Conservation (phyloP, 2,888 invertebrate genomes). For the Rhorus exstirpatorius region DNA sequence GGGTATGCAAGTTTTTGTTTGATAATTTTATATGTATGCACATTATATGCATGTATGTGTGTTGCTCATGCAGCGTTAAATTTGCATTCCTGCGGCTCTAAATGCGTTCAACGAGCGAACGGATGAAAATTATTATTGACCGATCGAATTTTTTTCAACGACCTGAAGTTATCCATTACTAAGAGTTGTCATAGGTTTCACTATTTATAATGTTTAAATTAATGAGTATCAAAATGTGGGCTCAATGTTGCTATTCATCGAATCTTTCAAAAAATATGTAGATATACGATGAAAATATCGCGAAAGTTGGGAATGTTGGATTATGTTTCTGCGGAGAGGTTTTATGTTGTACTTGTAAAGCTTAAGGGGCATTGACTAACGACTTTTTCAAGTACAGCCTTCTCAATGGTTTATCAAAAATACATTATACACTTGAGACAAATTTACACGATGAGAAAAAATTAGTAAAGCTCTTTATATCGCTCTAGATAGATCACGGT, state of each 20-base stretch:
- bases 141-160: conserved; percentile 13
- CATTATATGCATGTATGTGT: conserved; percentile 3
- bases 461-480: too few species aligned
- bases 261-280: not conserved
- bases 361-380: too few species aligned
- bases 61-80: conserved; percentile 1
- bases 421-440: too few species aligned
- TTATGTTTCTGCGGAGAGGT: not conserved
- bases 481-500: too few species aligned
- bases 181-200: not conserved
- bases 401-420: too few species aligned
- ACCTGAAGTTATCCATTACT: not conserved
- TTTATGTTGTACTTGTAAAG: too few species aligned
- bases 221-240: too few species aligned
- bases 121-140: not conserved
- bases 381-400: too few species aligned
- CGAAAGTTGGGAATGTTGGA: not conserved
- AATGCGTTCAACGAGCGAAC: not conserved
- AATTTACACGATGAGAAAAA: too few species aligned
- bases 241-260: too few species aligned
- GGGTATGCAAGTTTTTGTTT: conserved; percentile 60
- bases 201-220: too few species aligned
- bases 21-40: not conserved
- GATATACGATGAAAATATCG: not conserved
- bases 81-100: not conserved